These are phyloP conservation scores for Hypomecis atomaria DNA, from an alignment of 2,888 invertebrate species.

Conservation along the genomic window DNA sequence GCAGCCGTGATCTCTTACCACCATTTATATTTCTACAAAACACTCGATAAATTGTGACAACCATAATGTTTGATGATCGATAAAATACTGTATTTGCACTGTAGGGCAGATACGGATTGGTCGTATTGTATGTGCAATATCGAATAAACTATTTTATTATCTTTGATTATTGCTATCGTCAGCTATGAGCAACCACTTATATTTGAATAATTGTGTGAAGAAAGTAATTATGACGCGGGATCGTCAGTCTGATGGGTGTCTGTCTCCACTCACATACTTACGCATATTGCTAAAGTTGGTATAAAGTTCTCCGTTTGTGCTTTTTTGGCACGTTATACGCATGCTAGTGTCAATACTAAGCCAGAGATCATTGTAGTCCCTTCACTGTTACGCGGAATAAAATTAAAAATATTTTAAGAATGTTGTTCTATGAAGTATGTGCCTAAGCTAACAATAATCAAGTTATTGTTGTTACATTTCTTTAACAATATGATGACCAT, in stretches of 20 bases:
- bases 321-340: constrained; percentile 20
- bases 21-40: no score
- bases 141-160: no score
- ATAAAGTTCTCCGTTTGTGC: constrained; percentile 5
- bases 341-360: constrained; percentile 16
- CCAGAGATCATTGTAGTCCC: constrained; percentile 39
- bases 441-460: constrained; percentile 78
- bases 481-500: constrained; percentile 83
- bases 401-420: constrained; percentile 60
- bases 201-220: no score
- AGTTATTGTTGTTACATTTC: constrained; percentile 81
- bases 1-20: no score
- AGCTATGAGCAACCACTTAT: no score
- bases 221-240: constrained; percentile 2
- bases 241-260: constrained; percentile 1
- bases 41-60: no score
- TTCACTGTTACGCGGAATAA: constrained; percentile 46
- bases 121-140: no score
- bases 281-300: constrained; percentile 4
- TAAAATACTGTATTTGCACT: no score
- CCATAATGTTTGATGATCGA: no score
- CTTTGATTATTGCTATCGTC: no score
- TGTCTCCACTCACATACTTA: constrained; percentile 1
- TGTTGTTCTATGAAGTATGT: constrained; percentile 75
- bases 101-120: no score